Conservation (phyloP, 1,140 invertebrate genomes). For the Ladona fulva region DNA sequence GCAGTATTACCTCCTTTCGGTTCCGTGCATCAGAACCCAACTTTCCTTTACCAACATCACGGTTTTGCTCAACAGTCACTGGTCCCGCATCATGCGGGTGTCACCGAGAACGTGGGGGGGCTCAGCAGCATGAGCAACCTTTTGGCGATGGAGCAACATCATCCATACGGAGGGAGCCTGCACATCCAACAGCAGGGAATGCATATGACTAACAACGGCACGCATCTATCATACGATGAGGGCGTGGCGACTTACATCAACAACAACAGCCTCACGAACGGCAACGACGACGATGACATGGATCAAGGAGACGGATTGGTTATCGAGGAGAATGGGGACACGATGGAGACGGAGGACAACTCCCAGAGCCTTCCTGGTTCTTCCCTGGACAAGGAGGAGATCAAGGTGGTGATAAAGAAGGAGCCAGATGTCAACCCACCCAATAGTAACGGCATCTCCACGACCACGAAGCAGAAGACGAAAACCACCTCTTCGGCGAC, state of each 20-base stretch:
- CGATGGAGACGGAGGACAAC: not conserved
- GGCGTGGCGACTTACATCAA: constrained; percentile 16
- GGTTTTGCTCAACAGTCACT: constrained; percentile 31
- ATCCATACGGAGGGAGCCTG: constrained; percentile 32
- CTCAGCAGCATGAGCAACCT: constrained; percentile 42
- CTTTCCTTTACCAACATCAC: constrained; percentile 45
- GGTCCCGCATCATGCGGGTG: constrained; percentile 16
- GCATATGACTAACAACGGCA: constrained; percentile 14
- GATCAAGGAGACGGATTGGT: not conserved
- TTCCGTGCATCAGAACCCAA: constrained; percentile 10
- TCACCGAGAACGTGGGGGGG: constrained; percentile 58
- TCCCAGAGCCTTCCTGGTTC: not conserved
- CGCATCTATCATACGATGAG: constrained; percentile 21
- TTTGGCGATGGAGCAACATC: constrained; percentile 14
- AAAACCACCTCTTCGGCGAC: constrained; percentile 15
- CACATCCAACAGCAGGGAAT: constrained; percentile 25
- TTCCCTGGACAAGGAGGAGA: not conserved
- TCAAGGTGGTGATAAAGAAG: not conserved
- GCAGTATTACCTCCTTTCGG: constrained; percentile 19
- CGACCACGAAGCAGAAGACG: not conserved
- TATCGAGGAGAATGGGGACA: not conserved
- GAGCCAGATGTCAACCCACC: not conserved
- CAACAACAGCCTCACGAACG: constrained; percentile 19
- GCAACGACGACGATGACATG: not conserved
- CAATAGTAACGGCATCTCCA: not conserved